phyloP scores from a whole-genome alignment of 2,797 vertebrate species.

The Todus mexicanus region DNA sequence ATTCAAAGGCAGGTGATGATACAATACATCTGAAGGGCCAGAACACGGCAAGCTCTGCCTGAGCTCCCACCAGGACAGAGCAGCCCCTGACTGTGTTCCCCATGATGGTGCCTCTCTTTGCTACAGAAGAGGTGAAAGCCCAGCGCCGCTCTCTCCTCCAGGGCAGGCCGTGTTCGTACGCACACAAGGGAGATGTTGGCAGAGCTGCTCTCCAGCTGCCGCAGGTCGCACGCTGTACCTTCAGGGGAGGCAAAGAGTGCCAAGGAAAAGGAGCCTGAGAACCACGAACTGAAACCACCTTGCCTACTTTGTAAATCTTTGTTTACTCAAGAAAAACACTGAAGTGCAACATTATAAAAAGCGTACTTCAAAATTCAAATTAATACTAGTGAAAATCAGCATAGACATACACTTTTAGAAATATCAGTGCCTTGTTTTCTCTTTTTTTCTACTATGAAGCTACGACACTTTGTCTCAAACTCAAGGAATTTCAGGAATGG shows the following conservation, averaged over 20 bases:
- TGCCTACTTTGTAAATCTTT: neutral
- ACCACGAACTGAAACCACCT: neutral
- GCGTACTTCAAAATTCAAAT: neutral
- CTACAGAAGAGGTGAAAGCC: neutral
- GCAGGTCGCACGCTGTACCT: neutral
- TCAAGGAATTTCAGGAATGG: neutral
- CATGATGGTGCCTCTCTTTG: neutral
- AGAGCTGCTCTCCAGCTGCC: neutral
- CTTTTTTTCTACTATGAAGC: neutral
- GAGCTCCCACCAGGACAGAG: neutral
- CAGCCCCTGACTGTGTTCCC: neutral
- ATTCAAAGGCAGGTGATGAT: neutral
- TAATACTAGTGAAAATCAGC: neutral
- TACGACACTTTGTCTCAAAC: neutral
- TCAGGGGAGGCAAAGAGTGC: neutral
- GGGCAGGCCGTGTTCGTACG: rapidly evolving
- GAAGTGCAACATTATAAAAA: neutral
- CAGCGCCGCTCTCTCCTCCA: neutral
- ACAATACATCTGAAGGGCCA: neutral
- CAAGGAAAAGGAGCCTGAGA: neutral
- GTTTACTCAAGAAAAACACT: neutral
- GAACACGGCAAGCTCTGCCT: rapidly evolving
- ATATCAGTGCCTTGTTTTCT: neutral
- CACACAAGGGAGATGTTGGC: neutral
- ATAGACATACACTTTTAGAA: neutral